These are phyloP conservation scores for Saccostrea echinata DNA, from an alignment of 1,140 invertebrate genomes.

Conservation along the genomic window DNA sequence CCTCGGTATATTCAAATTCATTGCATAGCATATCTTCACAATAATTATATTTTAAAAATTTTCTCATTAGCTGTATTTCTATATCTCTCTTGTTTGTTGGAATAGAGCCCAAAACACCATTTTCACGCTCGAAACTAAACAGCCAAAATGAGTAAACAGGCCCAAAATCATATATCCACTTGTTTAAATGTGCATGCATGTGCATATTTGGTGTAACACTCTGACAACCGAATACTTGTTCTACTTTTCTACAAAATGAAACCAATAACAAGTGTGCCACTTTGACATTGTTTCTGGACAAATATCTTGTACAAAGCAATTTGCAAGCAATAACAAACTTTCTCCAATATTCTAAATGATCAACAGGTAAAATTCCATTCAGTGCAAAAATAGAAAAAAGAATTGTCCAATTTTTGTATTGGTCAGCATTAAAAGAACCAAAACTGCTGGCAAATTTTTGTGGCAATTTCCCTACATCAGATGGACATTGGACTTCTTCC, in stretches of 20 bases:
- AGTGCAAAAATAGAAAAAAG: constrained; percentile 52
- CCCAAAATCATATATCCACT: constrained; percentile 56
- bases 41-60: constrained; percentile 28
- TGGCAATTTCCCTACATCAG: constrained; percentile 50
- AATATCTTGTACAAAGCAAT: constrained; percentile 13
- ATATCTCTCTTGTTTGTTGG: constrained; percentile 52
- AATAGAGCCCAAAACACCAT: constrained; percentile 53
- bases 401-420: constrained; percentile 55
- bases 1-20: neutral
- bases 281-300: constrained; percentile 36
- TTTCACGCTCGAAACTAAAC: constrained; percentile 52
- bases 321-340: constrained; percentile 56
- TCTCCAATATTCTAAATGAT: constrained; percentile 53
- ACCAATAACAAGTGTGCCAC: constrained; percentile 42
- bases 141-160: no score
- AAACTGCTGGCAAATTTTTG: constrained; percentile 44
- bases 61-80: constrained; percentile 51
- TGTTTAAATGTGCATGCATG: constrained; percentile 55
- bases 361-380: constrained; percentile 53
- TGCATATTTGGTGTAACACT: constrained; percentile 60
- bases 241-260: constrained; percentile 54
- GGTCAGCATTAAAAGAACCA: constrained; percentile 37
- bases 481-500: constrained; percentile 28
- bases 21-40: neutral
- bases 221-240: constrained; percentile 34